Conservation (phyloP, 1,140 invertebrate species). For the Agrilus planipennis region DNA sequence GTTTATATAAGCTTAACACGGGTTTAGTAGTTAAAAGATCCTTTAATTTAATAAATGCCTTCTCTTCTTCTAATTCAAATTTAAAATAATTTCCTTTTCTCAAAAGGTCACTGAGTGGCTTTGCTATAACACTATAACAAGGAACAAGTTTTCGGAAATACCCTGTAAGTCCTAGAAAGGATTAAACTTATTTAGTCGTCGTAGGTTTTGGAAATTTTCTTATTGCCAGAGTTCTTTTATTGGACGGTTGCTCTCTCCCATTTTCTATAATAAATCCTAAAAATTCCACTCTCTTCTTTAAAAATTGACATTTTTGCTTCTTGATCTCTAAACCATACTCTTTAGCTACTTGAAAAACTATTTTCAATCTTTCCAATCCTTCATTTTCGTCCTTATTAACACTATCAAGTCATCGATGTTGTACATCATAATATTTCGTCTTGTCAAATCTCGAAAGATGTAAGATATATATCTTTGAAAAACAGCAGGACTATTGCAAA, state of each 20-base stretch:
- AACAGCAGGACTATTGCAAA: constrained; percentile 3
- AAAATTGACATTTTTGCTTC: no score
- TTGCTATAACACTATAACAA: constrained; percentile 20
- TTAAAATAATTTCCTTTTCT: constrained; percentile 11
- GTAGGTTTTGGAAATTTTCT: constrained; percentile 21
- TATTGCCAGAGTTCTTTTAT: constrained; percentile 24
- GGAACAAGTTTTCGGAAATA: constrained; percentile 30
- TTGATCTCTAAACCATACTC: no score
- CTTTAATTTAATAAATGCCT: constrained; percentile 16
- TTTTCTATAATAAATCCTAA: constrained; percentile 1
- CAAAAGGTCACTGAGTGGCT: constrained; percentile 19
- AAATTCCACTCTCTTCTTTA: constrained; percentile 21
- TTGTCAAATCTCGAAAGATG: no score
- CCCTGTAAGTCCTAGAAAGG: constrained; percentile 25
- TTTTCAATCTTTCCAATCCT: no score
- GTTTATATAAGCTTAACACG: constrained; percentile 28
- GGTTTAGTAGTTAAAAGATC: constrained; percentile 18
- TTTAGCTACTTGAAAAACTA: no score
- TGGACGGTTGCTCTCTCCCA: constrained; percentile 9
- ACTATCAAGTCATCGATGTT: background rate
- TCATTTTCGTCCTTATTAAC: no score
- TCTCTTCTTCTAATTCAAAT: constrained; percentile 8
- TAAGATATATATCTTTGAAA: no score
- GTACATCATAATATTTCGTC: no score
- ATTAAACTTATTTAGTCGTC: constrained; percentile 22